Conservation (phyloP, 2,888 invertebrate species). For the Nemurella pictetii region DNA sequence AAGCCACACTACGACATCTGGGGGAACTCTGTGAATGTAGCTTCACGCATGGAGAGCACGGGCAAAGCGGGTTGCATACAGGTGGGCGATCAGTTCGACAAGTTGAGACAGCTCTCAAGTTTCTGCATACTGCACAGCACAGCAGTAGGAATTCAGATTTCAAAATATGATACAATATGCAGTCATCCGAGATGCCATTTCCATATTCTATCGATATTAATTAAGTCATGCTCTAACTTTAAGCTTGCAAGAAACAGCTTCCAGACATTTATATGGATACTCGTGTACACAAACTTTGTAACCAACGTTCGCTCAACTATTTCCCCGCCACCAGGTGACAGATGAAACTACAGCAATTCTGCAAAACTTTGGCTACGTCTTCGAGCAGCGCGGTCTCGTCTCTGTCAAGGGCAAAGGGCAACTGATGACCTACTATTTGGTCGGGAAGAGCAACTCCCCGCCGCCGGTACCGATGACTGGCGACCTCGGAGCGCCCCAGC, state of each 20-base stretch:
- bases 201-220: too few species aligned
- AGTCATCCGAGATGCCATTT: too few species aligned
- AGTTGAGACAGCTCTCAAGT: too few species aligned
- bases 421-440: slow-evolving; percentile 90
- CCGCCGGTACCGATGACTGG: slow-evolving; percentile 34
- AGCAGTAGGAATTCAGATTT: too few species aligned
- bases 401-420: slow-evolving; percentile 97
- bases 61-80: slow-evolving; percentile 94
- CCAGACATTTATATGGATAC: too few species aligned
- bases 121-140: too few species aligned
- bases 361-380: slow-evolving; percentile 85
- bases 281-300: too few species aligned
- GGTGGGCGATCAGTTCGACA: slow-evolving; percentile 63
- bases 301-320: too few species aligned
- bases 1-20: slow-evolving; percentile 97
- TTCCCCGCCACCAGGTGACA: too few species aligned
- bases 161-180: too few species aligned
- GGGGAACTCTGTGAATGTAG: slow-evolving; percentile 97
- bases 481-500: slow-evolving; percentile 24
- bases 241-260: too few species aligned
- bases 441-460: slow-evolving; percentile 53
- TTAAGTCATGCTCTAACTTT: too few species aligned
- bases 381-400: slow-evolving; percentile 92
- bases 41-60: slow-evolving; percentile 96
- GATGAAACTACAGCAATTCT: slow-evolving; percentile 92